Evolutionary conservation across 1,140 invertebrate genomes (phyloP).

Genomic region (Drosophila ficusphila): DNA sequence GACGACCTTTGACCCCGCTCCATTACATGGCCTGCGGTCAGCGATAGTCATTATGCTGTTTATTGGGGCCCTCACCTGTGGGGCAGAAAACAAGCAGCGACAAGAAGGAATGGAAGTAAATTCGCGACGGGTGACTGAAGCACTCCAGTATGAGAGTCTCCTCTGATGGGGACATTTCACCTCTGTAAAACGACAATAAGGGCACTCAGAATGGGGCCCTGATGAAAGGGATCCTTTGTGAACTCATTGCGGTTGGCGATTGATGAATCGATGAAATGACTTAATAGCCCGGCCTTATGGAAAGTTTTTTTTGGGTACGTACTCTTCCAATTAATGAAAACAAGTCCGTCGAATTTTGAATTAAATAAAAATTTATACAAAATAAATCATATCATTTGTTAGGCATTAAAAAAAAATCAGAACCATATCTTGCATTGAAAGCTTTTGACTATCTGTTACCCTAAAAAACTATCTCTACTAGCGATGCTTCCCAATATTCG

Average conservation of each 20-base stretch:
- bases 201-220: conserved; percentile 19
- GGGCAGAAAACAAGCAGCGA: conserved; percentile 2
- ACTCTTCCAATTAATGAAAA: not conserved
- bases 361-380: not conserved
- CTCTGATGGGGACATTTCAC: conserved; percentile 11
- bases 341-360: not conserved
- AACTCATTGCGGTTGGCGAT: conserved; percentile 9
- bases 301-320: no score
- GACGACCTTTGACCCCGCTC: conserved; percentile 38
- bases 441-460: not conserved
- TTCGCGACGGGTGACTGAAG: conserved; percentile 20
- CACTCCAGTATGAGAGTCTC: not conserved
- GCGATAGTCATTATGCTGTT: conserved; percentile 70
- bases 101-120: not conserved
- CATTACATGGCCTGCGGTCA: conserved; percentile 52
- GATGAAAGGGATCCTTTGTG: conserved; percentile 11
- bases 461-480: conserved; percentile 9
- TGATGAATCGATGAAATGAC: conserved; percentile 38
- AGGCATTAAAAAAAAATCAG: no score
- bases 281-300: conserved; percentile 11
- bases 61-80: conserved; percentile 75
- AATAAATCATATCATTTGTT: no score
- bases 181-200: conserved; percentile 30
- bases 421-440: no score
- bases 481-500: conserved; percentile 24